Evolutionary conservation across 2,113 vertebrate species (phyloP).

Genomic region (Caranx ignobilis): DNA sequence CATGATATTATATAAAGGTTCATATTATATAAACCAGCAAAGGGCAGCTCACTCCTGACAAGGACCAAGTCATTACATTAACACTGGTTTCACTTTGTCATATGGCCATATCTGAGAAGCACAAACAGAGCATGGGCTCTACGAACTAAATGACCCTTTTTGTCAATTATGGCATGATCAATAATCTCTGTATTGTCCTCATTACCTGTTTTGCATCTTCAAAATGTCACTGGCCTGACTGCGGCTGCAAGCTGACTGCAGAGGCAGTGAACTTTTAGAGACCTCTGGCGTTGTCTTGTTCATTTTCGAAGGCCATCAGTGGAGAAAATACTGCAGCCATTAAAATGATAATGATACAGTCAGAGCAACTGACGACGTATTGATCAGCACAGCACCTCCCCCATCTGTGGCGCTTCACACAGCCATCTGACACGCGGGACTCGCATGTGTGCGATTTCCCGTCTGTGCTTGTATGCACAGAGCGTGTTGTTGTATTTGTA

Average conservation of each 20-base stretch:
- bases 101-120: neutral
- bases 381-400: constrained; percentile 55
- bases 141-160: neutral
- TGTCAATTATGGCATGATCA: constrained; percentile 22
- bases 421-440: constrained; percentile 20
- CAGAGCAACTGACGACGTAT: constrained; percentile 65
- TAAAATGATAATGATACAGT: constrained; percentile 79
- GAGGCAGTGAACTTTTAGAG: constrained; percentile 58
- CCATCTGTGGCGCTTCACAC: constrained; percentile 22
- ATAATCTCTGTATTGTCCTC: constrained; percentile 32
- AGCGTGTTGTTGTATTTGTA: constrained; percentile 17
- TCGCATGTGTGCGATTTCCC: constrained; percentile 2
- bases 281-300: constrained; percentile 43
- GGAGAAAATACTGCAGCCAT: constrained; percentile 75
- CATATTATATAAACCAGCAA: constrained; percentile 23
- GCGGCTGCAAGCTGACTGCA: neutral
- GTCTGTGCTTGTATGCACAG: neutral
- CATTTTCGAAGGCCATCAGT: constrained; percentile 54
- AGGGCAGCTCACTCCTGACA: neutral
- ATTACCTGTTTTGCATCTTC: constrained; percentile 23
- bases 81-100: neutral
- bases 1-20: constrained; percentile 19
- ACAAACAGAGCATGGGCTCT: neutral
- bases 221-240: constrained; percentile 60
- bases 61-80: neutral